phyloP scores from a whole-genome alignment of 2,797 vertebrate genomes.

The Gymnoscopelus braueri region DNA sequence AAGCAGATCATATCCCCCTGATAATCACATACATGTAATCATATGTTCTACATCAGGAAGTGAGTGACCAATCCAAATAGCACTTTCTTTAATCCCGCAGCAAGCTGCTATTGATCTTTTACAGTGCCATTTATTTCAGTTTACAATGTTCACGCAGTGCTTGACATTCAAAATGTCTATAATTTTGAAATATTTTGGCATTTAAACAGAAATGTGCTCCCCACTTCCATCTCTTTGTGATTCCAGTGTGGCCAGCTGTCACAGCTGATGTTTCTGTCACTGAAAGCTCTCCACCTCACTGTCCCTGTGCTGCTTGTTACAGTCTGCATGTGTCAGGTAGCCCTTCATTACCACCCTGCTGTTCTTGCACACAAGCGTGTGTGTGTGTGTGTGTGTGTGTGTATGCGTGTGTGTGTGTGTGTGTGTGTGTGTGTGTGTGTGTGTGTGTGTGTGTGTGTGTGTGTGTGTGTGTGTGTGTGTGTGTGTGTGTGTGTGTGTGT shows the following conservation, averaged over 20 bases:
- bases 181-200: conserved; percentile 2
- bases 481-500: too few species aligned
- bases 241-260: conserved; percentile 22
- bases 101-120: neutral
- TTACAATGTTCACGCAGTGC: neutral
- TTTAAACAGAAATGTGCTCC: conserved; percentile 20
- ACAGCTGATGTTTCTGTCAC: conserved; percentile 51
- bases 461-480: too few species aligned
- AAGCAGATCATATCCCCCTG: conserved; percentile 52
- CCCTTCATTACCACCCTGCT: conserved; percentile 63
- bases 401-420: too few species aligned
- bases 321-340: conserved; percentile 68
- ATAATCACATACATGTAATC: conserved; percentile 51
- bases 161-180: neutral
- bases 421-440: too few species aligned
- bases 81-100: neutral
- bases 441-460: too few species aligned
- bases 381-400: too few species aligned
- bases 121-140: neutral
- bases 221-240: conserved; percentile 24
- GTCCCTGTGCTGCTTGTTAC: conserved; percentile 51
- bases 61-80: conserved; percentile 9
- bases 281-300: conserved; percentile 36
- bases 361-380: conserved; percentile 5
- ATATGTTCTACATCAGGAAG: conserved; percentile 32